Evolutionary conservation across 2,797 vertebrate genomes (phyloP).

Genomic region (Enteromius paludinosus): DNA sequence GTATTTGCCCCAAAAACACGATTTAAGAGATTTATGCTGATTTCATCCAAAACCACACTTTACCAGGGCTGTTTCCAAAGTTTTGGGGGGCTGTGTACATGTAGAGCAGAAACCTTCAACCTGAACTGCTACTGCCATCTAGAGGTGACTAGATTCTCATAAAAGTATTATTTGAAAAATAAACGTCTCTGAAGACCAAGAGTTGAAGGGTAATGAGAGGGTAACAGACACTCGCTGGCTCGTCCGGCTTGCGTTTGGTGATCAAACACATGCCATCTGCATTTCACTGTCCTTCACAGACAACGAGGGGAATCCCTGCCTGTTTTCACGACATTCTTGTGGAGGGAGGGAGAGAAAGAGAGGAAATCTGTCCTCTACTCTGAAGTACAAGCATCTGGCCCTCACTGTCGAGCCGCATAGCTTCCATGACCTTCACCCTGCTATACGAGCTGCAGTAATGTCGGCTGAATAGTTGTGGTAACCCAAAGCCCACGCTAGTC

Average conservation of each 20-base stretch:
- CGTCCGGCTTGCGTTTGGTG: slow-evolving; percentile 7
- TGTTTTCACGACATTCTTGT: slow-evolving; percentile 48
- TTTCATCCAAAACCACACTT: too few species aligned
- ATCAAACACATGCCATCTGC: slow-evolving; percentile 54
- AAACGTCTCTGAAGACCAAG: slow-evolving; percentile 23
- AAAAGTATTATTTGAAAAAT: background rate
- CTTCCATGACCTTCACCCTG: slow-evolving; percentile 64
- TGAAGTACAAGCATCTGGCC: slow-evolving; percentile 69
- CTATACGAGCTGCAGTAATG: slow-evolving; percentile 61
- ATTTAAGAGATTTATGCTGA: too few species aligned
- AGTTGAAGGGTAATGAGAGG: slow-evolving; percentile 2
- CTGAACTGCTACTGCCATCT: slow-evolving; percentile 55
- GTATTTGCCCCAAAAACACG: too few species aligned
- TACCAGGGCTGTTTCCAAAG: too few species aligned
- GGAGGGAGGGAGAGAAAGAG: slow-evolving; percentile 29
- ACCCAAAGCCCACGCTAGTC: slow-evolving; percentile 62
- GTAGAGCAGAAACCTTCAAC: background rate
- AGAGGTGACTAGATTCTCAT: slow-evolving; percentile 15
- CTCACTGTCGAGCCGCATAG: slow-evolving; percentile 54
- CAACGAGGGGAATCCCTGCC: slow-evolving; percentile 65
- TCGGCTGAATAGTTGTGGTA: slow-evolving; percentile 66
- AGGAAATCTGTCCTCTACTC: slow-evolving; percentile 43
- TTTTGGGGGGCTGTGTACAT: background rate
- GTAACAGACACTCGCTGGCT: background rate
- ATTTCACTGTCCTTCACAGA: slow-evolving; percentile 28